A percentile compares a stretch with the other conserved stretches of the same genome.
phyloP scores from a whole-genome alignment of 2,113 vertebrate genomes.

The Colistium nudipinnis region DNA sequence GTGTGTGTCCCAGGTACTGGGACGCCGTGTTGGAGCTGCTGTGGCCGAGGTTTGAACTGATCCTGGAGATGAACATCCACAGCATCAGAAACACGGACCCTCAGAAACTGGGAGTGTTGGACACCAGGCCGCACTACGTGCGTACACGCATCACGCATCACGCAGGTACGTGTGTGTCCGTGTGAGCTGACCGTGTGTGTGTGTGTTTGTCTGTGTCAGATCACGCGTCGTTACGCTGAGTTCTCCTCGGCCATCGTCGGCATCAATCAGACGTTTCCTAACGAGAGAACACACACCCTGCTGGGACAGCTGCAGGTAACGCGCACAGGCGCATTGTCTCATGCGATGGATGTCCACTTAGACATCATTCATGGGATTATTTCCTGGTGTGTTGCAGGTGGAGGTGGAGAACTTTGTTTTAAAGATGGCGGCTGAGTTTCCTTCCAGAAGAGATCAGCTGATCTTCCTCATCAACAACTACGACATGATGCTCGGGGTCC shows the following conservation, averaged over 20 bases:
- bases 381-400: slow-evolving; percentile 71
- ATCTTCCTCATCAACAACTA: slow-evolving; percentile 98
- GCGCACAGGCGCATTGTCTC: not conserved
- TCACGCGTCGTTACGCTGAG: slow-evolving; percentile 91
- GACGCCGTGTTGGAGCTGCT: slow-evolving; percentile 89
- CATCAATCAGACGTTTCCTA: slow-evolving; percentile 93
- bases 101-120: slow-evolving; percentile 89
- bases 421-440: slow-evolving; percentile 94
- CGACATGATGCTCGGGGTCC: slow-evolving; percentile 93
- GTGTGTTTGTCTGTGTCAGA: slow-evolving; percentile 71
- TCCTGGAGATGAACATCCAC: slow-evolving; percentile 93
- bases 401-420: slow-evolving; percentile 95
- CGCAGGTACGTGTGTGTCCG: not conserved
- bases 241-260: slow-evolving; percentile 93
- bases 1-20: slow-evolving; percentile 86
- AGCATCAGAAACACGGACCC: slow-evolving; percentile 92
- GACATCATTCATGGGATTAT: too few species aligned
- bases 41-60: slow-evolving; percentile 90
- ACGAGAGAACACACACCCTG: slow-evolving; percentile 85
- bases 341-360: too few species aligned
- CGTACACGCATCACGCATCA: not conserved
- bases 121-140: slow-evolving; percentile 92
- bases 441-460: slow-evolving; percentile 91
- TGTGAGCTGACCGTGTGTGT: not conserved
- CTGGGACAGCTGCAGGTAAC: slow-evolving; percentile 90